Base-by-base conservation (phyloP, 2,888 invertebrate species). In the Belgica antarctica region DNA sequence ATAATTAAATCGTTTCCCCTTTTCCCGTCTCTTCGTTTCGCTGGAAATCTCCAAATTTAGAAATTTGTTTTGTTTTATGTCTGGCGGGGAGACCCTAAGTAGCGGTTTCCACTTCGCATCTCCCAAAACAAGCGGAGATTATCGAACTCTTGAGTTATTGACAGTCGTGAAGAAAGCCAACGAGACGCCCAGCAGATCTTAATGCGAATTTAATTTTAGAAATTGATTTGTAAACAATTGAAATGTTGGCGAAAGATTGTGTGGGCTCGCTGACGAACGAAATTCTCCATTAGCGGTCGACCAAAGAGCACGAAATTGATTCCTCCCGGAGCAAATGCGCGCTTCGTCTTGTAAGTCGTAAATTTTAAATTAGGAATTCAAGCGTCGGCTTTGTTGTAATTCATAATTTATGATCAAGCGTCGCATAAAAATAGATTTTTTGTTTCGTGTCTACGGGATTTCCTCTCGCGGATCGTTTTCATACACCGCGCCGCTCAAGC, bases 401-500 rank as follows among this genome's bases (percentile, higher is more conserved):
- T 46, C 46, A 19, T 17, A 52, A 52, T 52, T 52, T 52, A 52
- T 22, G 52, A 52, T 52, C 52, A 22, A 3, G 52, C 22, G 22
- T 52, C 27, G 36, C 47, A 12, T 66, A 66, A 66, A 66, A 66
- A 66, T 63, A 63, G 63, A 63, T 15, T 46, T 34, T 24, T 41
- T 10, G 10, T 41, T 63, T 10, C 24, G 15, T 24, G 63, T 66
- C 65, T 66, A 28, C 25, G 65, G 65, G 65, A 47, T 66, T 66
- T 66, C 65, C 65, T 66, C 46, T 34, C 22, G n/a, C 46, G 3
- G 28, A 25, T 63, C 41, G n/a, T 15, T 28, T 22, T 8, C 34
- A 31, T 12, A 31, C 34, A 31, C 22, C 22, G 41, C 41, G 52
- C 19, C 52, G 31, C 62, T 62, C 62, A 62, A 62, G 8, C 36